Conservation (phyloP, 2,797 vertebrate genomes). For the Crocidura indochinensis region DNA sequence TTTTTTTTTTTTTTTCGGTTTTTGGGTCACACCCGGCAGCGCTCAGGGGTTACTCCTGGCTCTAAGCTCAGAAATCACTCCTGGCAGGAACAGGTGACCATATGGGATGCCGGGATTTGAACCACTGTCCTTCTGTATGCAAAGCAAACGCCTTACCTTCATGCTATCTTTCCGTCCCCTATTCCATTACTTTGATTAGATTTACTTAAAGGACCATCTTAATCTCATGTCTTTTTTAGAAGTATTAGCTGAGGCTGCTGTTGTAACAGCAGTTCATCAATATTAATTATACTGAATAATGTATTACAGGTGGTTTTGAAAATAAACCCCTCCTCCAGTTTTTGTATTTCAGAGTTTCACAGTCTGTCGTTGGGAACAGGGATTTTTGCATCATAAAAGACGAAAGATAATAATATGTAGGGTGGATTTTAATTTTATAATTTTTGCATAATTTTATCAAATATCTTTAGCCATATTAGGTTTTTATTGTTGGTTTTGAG, state of each 20-base stretch:
- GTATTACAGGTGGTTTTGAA: neutral
- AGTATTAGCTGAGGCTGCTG: neutral
- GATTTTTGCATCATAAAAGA: conserved; percentile 58
- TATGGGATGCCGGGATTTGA: too few species aligned
- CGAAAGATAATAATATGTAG: conserved; percentile 60
- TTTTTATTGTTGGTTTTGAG: conserved; percentile 54
- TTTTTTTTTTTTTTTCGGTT: too few species aligned
- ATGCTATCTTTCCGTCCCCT: too few species aligned
- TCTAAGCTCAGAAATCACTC: too few species aligned
- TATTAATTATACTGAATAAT: neutral
- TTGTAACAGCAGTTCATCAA: neutral
- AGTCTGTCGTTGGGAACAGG: conserved; percentile 64
- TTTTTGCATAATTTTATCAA: conserved; percentile 6
- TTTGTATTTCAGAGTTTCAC: conserved; percentile 18
- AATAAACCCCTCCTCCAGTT: neutral
- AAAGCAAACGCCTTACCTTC: too few species aligned
- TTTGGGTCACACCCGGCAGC: too few species aligned
- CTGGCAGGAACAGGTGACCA: too few species aligned
- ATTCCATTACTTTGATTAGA: conserved; percentile 7
- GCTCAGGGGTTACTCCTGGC: too few species aligned
- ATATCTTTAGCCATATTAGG: neutral
- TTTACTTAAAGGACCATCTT: neutral
- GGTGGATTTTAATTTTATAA: conserved; percentile 59
- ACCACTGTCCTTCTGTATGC: too few species aligned
- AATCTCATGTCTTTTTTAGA: neutral